These are phyloP conservation scores for Coturnix japonica DNA, from an alignment of 2,113 vertebrate genomes.

Conservation along the genomic window DNA sequence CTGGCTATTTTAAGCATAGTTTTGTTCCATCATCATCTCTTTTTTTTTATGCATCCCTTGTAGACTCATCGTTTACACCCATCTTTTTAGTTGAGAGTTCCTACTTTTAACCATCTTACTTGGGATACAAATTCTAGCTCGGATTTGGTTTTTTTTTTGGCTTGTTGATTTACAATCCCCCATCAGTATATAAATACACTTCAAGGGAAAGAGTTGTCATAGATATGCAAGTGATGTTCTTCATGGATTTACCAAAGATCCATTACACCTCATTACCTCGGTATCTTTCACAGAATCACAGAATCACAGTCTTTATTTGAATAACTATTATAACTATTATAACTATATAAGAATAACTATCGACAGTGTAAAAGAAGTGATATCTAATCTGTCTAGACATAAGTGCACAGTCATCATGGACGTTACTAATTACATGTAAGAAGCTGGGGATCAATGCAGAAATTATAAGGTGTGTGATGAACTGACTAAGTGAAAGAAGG, in stretches of 20 bases:
- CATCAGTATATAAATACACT: not conserved
- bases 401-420: not conserved
- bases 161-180: not conserved
- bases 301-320: too few relatives aligned
- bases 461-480: not conserved
- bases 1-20: not conserved
- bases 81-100: not conserved
- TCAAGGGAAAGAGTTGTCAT: not conserved
- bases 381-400: not conserved
- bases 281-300: too few relatives aligned
- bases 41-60: not conserved
- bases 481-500: not conserved
- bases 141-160: not conserved
- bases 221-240: not conserved
- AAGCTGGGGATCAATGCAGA: not conserved
- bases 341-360: not conserved
- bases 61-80: not conserved
- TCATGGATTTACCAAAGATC: not conserved
- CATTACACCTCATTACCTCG: not conserved
- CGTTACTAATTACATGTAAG: not conserved
- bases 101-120: not conserved
- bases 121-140: not conserved
- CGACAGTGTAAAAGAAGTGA: not conserved
- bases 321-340: too few relatives aligned
- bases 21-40: not conserved